Percentiles rank a stretch among this genome's conserved stretches.
Evolutionary conservation across 2,888 invertebrate genomes (phyloP).

Genomic region (Stenchaetothrips biformis): DNA sequence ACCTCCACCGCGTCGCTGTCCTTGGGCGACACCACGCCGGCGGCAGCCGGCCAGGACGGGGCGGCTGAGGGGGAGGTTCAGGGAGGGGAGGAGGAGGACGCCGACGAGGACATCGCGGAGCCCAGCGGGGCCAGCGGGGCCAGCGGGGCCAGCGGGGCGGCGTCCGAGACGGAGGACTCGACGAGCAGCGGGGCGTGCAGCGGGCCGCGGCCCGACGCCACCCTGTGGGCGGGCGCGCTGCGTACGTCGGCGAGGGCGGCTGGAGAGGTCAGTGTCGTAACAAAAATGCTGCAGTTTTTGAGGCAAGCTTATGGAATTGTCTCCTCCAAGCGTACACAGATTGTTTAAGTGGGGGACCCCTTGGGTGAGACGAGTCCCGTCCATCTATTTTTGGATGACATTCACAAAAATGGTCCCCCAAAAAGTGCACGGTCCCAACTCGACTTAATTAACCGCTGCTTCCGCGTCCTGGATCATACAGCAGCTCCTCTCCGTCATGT

Average conservation of each 20-base stretch:
- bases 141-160: neutral
- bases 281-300: no score
- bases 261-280: neutral
- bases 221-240: neutral
- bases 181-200: conserved; percentile 2
- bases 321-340: no score
- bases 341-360: no score
- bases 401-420: no score
- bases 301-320: no score
- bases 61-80: neutral
- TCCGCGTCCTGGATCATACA: no score
- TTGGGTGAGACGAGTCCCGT: no score
- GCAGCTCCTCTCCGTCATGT: no score
- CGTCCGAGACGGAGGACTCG: neutral
- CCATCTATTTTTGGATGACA: no score
- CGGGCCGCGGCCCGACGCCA: neutral
- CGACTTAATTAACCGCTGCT: no score
- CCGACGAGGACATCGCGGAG: neutral
- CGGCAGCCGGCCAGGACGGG: neutral
- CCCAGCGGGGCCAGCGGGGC: neutral
- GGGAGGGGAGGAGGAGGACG: neutral
- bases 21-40: no score
- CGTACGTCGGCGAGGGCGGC: neutral
- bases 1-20: neutral
- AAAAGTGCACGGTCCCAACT: no score